These are phyloP conservation scores for Drosophila nasuta DNA, from an alignment of 1,140 invertebrate genomes.

Conservation along the genomic window DNA sequence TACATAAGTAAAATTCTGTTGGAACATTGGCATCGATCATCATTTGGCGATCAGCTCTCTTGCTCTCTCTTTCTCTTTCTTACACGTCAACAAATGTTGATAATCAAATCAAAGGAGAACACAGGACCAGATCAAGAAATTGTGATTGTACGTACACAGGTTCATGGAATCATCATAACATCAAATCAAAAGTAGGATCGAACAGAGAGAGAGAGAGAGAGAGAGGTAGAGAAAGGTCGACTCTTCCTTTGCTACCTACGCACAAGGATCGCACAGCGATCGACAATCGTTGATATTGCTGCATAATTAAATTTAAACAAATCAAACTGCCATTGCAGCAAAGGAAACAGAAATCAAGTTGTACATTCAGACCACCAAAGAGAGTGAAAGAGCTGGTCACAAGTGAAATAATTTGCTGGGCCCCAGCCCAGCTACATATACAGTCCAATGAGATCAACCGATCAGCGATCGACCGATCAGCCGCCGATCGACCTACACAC, in stretches of 20 bases:
- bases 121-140: constrained; percentile 39
- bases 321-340: constrained; percentile 77
- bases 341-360: constrained; percentile 83
- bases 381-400: constrained; percentile 36
- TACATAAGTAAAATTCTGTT: constrained; percentile 15
- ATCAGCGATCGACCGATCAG: constrained; percentile 24
- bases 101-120: constrained; percentile 77
- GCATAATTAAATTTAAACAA: constrained; percentile 84
- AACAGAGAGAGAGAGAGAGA: not conserved
- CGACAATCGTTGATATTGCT: constrained; percentile 70
- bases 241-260: not conserved
- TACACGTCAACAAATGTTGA: constrained; percentile 65
- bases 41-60: constrained; percentile 64
- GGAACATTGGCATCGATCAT: constrained; percentile 79
- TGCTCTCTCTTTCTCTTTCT: not conserved
- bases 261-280: constrained; percentile 25
- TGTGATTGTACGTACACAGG: constrained; percentile 35
- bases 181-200: constrained; percentile 8
- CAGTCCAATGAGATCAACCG: constrained; percentile 22
- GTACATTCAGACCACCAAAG: constrained; percentile 77
- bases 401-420: constrained; percentile 81
- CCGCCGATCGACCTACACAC: constrained; percentile 61
- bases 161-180: constrained; percentile 68
- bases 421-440: constrained; percentile 17
- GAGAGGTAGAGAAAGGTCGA: not conserved